phyloP scores from a whole-genome alignment of 1,140 invertebrate species.

The Drosophila bifasciata region DNA sequence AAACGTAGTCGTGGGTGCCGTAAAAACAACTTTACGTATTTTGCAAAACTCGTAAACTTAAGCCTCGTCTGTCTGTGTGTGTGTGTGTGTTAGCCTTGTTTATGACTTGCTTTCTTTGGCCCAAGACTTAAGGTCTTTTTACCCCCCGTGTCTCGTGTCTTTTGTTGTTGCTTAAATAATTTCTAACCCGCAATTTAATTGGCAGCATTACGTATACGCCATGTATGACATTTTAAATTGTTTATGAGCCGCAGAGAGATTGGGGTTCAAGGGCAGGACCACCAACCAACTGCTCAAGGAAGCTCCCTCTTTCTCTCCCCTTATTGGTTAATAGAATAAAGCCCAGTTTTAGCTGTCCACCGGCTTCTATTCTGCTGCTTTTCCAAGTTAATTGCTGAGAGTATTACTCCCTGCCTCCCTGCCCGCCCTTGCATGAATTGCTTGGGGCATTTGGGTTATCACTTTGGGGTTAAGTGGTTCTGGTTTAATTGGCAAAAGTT shows the following conservation, averaged over 20 bases:
- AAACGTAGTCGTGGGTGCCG: slow-evolving; percentile 70
- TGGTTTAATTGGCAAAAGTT: slow-evolving; percentile 57
- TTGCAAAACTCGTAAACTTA: slow-evolving; percentile 67
- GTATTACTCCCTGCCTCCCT: slow-evolving; percentile 50
- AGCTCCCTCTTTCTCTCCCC: background rate
- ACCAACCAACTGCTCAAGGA: slow-evolving; percentile 10
- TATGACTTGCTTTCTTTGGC: slow-evolving; percentile 69
- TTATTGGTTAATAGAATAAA: slow-evolving; percentile 63
- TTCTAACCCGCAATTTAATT: slow-evolving; percentile 66
- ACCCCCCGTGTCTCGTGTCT: background rate
- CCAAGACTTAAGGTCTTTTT: slow-evolving; percentile 21
- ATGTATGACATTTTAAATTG: slow-evolving; percentile 81
- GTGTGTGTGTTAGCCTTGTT: slow-evolving; percentile 55
- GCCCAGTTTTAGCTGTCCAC: slow-evolving; percentile 1
- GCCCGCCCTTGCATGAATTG: slow-evolving; percentile 62
- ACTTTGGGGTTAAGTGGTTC: slow-evolving; percentile 56
- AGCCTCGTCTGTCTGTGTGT: slow-evolving; percentile 22
- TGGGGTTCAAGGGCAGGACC: slow-evolving; percentile 34
- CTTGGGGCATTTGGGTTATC: slow-evolving; percentile 61
- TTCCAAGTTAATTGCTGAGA: slow-evolving; percentile 72
- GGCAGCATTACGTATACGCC: slow-evolving; percentile 70
- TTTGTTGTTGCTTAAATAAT: slow-evolving; percentile 54
- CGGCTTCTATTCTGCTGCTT: slow-evolving; percentile 1
- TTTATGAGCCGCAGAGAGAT: slow-evolving; percentile 67
- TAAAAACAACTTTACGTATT: slow-evolving; percentile 76